Percentiles rank a stretch among this genome's conserved stretches.
phyloP scores from a whole-genome alignment of 1,140 invertebrate species.

The Trissolcus basalis region DNA sequence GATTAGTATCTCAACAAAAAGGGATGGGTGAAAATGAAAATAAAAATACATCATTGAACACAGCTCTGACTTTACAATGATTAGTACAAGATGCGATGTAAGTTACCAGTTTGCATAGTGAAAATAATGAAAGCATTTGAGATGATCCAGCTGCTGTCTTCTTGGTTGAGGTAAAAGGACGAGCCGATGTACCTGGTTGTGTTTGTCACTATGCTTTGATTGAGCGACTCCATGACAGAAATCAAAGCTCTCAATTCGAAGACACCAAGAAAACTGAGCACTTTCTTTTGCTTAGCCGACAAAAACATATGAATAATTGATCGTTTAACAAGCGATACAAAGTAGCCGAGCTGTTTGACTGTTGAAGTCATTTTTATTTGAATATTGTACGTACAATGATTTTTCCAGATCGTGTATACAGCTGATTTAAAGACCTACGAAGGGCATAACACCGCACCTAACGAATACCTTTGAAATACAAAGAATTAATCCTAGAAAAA shows the following conservation, averaged over 20 bases:
- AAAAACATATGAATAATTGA: conserved; percentile 68
- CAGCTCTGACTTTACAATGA: no score
- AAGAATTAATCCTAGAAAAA: conserved; percentile 46
- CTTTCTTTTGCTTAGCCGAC: background rate
- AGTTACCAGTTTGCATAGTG: conserved; percentile 95
- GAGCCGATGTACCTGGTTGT: conserved; percentile 55
- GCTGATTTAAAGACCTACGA: conserved; percentile 17
- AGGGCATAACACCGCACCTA: conserved; percentile 32
- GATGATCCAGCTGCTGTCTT: conserved; percentile 95
- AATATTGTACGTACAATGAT: conserved; percentile 70
- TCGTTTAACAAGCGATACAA: conserved; percentile 2
- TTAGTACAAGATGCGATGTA: background rate
- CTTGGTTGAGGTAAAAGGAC: conserved; percentile 79
- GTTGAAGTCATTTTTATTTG: conserved; percentile 68
- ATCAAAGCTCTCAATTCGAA: no score
- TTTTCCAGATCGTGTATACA: conserved; percentile 58
- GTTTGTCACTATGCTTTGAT: no score
- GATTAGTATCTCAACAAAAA: no score
- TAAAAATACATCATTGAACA: no score
- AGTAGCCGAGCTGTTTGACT: conserved; percentile 36
- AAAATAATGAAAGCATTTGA: conserved; percentile 97
- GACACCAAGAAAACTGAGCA: no score
- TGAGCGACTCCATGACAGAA: background rate
- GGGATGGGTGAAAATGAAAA: no score
- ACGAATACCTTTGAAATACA: conserved; percentile 36